Evolutionary conservation across 2,888 invertebrate species (phyloP).

Genomic region (Thymelicus acteon): DNA sequence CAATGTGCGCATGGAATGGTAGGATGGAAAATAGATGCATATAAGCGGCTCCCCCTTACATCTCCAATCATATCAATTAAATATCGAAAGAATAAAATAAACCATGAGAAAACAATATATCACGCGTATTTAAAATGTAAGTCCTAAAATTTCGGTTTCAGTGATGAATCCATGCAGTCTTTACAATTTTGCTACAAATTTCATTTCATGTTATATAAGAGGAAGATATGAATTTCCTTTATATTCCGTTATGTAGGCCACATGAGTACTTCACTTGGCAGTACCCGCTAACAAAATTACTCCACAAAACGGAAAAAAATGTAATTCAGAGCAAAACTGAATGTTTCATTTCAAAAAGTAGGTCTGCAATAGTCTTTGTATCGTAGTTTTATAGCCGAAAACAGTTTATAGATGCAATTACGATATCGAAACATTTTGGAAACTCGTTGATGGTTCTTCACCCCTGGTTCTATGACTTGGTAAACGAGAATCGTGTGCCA

Average conservation of each 20-base stretch:
- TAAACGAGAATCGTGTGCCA: slow-evolving; percentile 6
- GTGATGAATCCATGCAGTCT: background rate
- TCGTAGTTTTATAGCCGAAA: slow-evolving; percentile 12
- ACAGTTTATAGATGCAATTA: slow-evolving; percentile 8
- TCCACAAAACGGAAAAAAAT: slow-evolving; percentile 19
- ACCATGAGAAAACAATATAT: too few relatives aligned
- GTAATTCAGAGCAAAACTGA: slow-evolving; percentile 19
- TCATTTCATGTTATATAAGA: background rate
- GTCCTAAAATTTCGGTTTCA: background rate
- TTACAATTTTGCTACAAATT: background rate
- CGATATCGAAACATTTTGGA: background rate
- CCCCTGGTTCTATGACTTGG: slow-evolving; percentile 11
- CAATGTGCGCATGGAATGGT: too few relatives aligned
- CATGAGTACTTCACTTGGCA: slow-evolving; percentile 11
- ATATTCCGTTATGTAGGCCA: slow-evolving; percentile 11
- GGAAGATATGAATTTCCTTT: slow-evolving; percentile 9
- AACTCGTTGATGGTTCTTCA: slow-evolving; percentile 9
- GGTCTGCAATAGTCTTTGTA: slow-evolving; percentile 15
- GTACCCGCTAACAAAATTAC: slow-evolving; percentile 20
- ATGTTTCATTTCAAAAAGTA: slow-evolving; percentile 24
- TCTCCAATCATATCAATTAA: too few relatives aligned
- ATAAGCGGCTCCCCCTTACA: too few relatives aligned
- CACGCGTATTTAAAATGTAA: too few relatives aligned
- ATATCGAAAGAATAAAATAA: too few relatives aligned
- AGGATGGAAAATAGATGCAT: too few relatives aligned